These are phyloP conservation scores for Peromyscus polionotus DNA, from an alignment of 2,113 vertebrate species.

Conservation along the genomic window DNA sequence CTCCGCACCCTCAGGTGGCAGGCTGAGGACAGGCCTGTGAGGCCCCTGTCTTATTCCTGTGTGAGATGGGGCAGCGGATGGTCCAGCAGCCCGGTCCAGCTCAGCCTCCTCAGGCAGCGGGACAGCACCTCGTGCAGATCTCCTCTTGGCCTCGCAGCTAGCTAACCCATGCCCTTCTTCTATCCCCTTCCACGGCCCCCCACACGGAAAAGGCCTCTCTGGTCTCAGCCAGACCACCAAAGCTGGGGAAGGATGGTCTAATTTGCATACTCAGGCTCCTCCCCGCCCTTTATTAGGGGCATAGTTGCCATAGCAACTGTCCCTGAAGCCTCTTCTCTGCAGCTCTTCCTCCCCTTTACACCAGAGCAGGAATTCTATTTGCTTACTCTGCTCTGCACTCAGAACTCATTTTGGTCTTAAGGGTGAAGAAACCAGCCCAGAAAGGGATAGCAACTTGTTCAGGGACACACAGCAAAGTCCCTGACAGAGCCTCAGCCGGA, in stretches of 20 bases:
- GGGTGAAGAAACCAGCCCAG: slow-evolving; percentile 44
- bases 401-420: neutral
- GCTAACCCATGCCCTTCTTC: neutral
- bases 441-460: slow-evolving; percentile 9
- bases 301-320: slow-evolving; percentile 87
- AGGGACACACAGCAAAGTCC: neutral
- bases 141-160: neutral
- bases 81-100: neutral
- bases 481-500: neutral
- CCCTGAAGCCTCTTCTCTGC: slow-evolving; percentile 73
- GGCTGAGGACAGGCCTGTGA: neutral
- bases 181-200: neutral
- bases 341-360: slow-evolving; percentile 36
- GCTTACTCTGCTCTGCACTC: neutral
- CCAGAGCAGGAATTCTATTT: neutral
- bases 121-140: neutral
- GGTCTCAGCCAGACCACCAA: slow-evolving; percentile 72
- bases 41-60: neutral
- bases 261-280: slow-evolving; percentile 85
- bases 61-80: too few species aligned
- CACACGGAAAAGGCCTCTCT: slow-evolving; percentile 71
- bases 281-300: slow-evolving; percentile 73
- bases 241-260: slow-evolving; percentile 77
- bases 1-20: neutral
- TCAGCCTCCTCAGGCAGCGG: neutral